Base-by-base conservation (phyloP, 2,888 invertebrate species). In the Leucozona laternaria region DNA sequence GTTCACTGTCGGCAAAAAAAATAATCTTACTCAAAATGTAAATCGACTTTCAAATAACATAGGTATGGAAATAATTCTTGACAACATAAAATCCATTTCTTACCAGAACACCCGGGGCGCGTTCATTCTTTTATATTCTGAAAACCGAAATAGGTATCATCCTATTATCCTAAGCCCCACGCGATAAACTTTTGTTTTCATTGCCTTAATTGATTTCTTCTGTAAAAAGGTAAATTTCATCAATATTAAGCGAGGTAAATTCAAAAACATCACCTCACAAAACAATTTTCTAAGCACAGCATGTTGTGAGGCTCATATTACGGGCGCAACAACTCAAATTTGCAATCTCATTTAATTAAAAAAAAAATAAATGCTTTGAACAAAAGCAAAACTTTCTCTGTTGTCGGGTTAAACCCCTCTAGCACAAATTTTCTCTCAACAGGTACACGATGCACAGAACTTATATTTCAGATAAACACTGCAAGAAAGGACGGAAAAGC, bases 401-500 rank as follows among this genome's bases (percentile, higher is more conserved):
- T 50, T 25, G 13, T 31, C 2, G 8, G 8, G 31, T 15, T 22
- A 50, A 48, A 22, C 6, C 37, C 53, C 53, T 53, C n/a, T 1
- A 22, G 68, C 68, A n/a, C n/a, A 25, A 10, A 53, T 53, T 68
- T 53, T 25, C 11, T 53, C 34, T 40, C 68, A 68, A 68, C 68
- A 68, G 68, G 50, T 68, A 50, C 58, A 78, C 53, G 28, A 15
- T 31, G 20, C 72, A 73, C 10, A 31, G 13, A 45, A 68, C 53
- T 53, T 25, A 45, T 28, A 77, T 20, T 62, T 53, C 25, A 75
- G 34, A 64, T 57, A 70, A 64, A 17, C 66, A 60, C 68, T 37
- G 66, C n/a, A n/a, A 53, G 5, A 17, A 85, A 72, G 81, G 85
- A 85, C 77, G 85, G 85, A 81, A 78, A 85, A 77, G 40, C 37